These are phyloP conservation scores for Echinometra lucunter DNA, from an alignment of 53 echinoderm and acorn worm genomes.

Conservation along the genomic window DNA sequence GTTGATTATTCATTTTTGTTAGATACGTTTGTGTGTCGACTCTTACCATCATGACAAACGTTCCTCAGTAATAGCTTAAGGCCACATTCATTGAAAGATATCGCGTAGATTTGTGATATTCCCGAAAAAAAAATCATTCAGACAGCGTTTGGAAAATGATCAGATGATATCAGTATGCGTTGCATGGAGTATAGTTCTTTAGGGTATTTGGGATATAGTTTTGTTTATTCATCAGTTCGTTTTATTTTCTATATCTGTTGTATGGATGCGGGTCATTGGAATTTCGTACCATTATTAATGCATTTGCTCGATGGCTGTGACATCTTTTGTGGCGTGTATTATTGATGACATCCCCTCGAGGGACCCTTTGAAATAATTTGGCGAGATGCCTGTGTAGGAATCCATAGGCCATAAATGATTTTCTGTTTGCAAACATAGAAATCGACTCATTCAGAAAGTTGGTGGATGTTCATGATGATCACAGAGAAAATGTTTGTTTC, in stretches of 20 bases:
- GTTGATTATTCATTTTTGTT: neutral
- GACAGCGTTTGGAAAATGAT: neutral
- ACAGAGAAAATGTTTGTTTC: no score
- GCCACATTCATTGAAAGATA: neutral
- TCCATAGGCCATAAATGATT: neutral
- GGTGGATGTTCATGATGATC: no score
- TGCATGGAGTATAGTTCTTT: neutral
- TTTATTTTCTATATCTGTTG: slow-evolving; percentile 9
- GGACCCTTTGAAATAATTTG: neutral
- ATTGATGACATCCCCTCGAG: slow-evolving; percentile 22
- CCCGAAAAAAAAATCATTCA: neutral
- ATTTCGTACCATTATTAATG: slow-evolving; percentile 7
- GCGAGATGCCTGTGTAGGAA: neutral
- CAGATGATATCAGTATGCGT: neutral
- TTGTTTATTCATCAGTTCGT: neutral
- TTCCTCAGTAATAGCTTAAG: neutral
- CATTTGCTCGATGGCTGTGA: neutral
- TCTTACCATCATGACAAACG: neutral
- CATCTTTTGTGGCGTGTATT: slow-evolving; percentile 20
- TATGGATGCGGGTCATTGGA: slow-evolving; percentile 19
- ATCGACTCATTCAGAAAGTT: neutral
- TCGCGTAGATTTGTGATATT: neutral
- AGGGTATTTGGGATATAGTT: slow-evolving; percentile 30
- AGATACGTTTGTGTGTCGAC: neutral
- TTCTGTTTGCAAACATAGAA: neutral